Evolutionary conservation across 2,888 invertebrate genomes (phyloP).

Genomic region (Hydropsyche betteni): DNA sequence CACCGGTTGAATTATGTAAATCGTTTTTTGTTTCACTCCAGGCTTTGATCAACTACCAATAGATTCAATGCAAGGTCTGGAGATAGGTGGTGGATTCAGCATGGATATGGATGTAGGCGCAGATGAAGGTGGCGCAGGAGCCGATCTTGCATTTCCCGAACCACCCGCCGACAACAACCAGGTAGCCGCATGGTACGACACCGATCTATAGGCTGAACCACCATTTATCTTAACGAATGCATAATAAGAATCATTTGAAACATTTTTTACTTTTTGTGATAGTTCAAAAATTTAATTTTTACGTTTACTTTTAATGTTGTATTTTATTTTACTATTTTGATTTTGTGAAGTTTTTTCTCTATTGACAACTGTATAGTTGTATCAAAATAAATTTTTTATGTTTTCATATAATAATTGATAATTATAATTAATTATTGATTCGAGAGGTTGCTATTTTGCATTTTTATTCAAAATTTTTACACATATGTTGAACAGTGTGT

Average conservation of each 20-base stretch:
- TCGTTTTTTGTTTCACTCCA: constrained; percentile 55
- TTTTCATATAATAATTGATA: no score
- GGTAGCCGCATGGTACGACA: constrained; percentile 97
- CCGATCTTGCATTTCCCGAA: constrained; percentile 80
- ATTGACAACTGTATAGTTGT: no score
- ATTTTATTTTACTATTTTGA: constrained; percentile 5
- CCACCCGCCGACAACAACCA: constrained; percentile 92
- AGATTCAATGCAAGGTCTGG: constrained; percentile 95
- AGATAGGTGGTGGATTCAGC: constrained; percentile 85
- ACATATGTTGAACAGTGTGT: no score
- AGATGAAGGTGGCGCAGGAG: constrained; percentile 78
- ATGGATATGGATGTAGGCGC: constrained; percentile 91
- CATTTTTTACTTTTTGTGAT: constrained; percentile 46
- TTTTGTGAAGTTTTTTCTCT: not conserved
- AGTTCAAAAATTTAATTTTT: constrained; percentile 33
- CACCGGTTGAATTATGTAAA: not conserved
- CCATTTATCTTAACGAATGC: constrained; percentile 25
- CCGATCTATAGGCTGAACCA: constrained; percentile 77
- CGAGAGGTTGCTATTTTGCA: no score
- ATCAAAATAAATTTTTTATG: no score
- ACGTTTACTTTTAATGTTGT: not conserved
- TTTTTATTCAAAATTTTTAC: no score
- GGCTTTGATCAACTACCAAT: constrained; percentile 98
- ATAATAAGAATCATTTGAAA: constrained; percentile 26
- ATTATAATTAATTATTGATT: no score